A percentile compares a stretch with the other conserved stretches of the same genome.
Evolutionary conservation across 2,888 invertebrate genomes (phyloP).

Genomic region (Emesis castigata): DNA sequence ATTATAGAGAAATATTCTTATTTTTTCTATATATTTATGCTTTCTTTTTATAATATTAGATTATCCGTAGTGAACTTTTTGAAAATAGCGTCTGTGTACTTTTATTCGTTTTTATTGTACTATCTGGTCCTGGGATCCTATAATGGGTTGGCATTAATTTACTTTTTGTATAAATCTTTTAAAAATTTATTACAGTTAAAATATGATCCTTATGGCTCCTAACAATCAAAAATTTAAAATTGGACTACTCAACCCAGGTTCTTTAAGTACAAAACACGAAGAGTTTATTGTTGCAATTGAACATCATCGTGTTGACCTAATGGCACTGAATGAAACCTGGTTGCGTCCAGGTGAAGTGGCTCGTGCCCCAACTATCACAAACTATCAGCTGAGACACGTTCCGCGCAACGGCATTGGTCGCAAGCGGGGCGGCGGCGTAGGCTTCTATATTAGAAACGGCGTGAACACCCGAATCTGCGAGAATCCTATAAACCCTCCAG

Average conservation of each 20-base stretch:
- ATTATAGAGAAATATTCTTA: background rate
- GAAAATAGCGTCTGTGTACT: background rate
- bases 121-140: too few species aligned
- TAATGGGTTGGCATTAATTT: background rate
- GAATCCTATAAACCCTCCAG: background rate
- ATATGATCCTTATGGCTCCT: background rate
- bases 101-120: too few species aligned
- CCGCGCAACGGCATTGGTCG: background rate
- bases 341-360: conserved; percentile 9
- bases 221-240: background rate
- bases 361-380: background rate
- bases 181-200: background rate
- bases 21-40: background rate
- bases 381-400: background rate
- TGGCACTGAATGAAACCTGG: conserved; percentile 45
- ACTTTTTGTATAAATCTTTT: background rate
- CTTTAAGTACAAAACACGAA: conserved; percentile 30
- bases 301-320: conserved; percentile 25
- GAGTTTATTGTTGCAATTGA: conserved; percentile 33
- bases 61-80: background rate
- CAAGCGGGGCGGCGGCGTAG: background rate
- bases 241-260: conserved; percentile 22
- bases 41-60: background rate
- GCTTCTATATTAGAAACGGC: background rate
- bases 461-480: background rate